Percentiles rank a stretch among this genome's conserved stretches.
Conservation (phyloP, 1,140 invertebrate genomes). For the Pristionchus pacificus region DNA sequence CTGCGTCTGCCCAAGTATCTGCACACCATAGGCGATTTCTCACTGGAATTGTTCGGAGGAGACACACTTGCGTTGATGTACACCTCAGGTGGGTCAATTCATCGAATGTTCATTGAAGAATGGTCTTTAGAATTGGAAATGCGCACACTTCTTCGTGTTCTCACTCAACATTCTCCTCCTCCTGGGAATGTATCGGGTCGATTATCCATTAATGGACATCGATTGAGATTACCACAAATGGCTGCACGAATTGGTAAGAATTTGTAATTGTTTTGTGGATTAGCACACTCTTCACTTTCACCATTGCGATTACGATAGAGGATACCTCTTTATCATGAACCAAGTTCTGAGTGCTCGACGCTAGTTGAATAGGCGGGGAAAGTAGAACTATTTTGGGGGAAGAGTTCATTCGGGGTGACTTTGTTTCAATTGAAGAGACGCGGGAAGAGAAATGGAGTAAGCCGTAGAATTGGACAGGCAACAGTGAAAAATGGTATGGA, state of each 20-base stretch:
- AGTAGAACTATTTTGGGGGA: no score
- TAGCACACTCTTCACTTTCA: no score
- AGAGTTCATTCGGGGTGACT: no score
- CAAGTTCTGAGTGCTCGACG: no score
- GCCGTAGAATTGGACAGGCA: no score
- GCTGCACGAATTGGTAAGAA: conserved; percentile 61
- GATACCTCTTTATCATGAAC: no score
- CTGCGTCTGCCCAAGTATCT: conserved; percentile 44
- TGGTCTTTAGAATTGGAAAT: conserved; percentile 68
- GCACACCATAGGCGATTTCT: conserved; percentile 68
- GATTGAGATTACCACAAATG: conserved; percentile 69
- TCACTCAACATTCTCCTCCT: conserved; percentile 67
- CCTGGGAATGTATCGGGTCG: conserved; percentile 68
- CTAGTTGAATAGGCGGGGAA: no score
- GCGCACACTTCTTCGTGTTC: conserved; percentile 73
- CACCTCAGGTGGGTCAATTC: conserved; percentile 63
- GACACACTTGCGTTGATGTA: conserved; percentile 84
- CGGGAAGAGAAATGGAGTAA: no score
- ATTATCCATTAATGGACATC: conserved; percentile 79
- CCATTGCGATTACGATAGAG: no score
- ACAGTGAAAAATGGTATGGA: no score
- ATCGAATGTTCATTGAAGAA: conserved; percentile 8
- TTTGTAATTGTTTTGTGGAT: no score
- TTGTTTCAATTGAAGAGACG: no score
- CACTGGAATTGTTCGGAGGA: conserved; percentile 78